phyloP scores from a whole-genome alignment of 1,140 invertebrate species.

The Temnothorax curvispinosus region DNA sequence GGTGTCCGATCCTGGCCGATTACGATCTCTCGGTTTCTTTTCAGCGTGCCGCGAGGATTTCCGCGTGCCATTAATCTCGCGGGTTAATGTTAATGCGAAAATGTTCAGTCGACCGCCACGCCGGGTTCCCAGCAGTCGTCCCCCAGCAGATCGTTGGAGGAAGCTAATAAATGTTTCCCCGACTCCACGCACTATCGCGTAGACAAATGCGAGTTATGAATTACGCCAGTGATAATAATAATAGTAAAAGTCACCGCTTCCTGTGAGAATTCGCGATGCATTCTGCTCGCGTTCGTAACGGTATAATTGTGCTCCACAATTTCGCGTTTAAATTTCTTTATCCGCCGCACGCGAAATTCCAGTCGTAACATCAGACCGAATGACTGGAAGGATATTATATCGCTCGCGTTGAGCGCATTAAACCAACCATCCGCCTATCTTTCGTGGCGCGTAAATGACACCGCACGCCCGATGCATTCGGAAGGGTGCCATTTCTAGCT shows the following conservation, averaged over 20 bases:
- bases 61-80: conserved; percentile 52
- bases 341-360: background rate
- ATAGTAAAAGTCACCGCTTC: conserved; percentile 25
- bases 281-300: conserved; percentile 7
- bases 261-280: background rate
- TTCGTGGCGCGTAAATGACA: conserved; percentile 24
- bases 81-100: conserved; percentile 59
- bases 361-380: background rate
- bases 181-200: background rate
- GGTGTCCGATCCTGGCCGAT: conserved; percentile 44
- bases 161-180: conserved; percentile 25
- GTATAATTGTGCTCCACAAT: background rate
- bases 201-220: conserved; percentile 31
- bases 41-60: conserved; percentile 30
- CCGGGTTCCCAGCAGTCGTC: background rate
- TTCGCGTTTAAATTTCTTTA: conserved; percentile 5
- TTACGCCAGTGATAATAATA: background rate
- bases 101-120: conserved; percentile 19
- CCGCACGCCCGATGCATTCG: conserved; percentile 1
- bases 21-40: conserved; percentile 54
- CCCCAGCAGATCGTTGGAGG: background rate
- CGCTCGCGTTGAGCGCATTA: conserved; percentile 10
- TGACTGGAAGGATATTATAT: conserved; percentile 26
- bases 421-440: conserved; percentile 9
- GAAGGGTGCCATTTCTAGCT: conserved; percentile 28